A percentile compares a stretch with the other conserved stretches of the same genome.
Conservation (phyloP, 2,113 vertebrate genomes). For the Tetrao urogallus region DNA sequence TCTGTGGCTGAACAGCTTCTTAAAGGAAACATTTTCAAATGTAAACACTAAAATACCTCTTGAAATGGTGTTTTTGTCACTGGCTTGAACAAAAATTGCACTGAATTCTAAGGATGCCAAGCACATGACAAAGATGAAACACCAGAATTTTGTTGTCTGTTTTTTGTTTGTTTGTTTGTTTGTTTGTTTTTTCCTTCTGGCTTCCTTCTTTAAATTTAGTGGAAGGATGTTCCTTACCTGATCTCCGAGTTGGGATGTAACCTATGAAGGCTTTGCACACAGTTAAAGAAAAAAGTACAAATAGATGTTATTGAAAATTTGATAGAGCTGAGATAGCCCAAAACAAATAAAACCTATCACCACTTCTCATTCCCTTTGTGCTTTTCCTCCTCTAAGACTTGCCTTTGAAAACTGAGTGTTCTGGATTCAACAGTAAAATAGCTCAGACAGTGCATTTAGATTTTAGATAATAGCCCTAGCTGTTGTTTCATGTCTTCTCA, state of each 20-base stretch:
- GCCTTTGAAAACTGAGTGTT: not conserved
- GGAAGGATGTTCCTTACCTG: not conserved
- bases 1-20: not conserved
- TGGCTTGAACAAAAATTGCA: not conserved
- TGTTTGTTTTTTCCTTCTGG: not conserved
- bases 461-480: not conserved
- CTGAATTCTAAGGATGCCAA: not conserved
- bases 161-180: not conserved
- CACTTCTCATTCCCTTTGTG: not conserved
- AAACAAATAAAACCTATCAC: not conserved
- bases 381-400: not conserved
- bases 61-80: not conserved
- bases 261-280: not conserved
- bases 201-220: not conserved
- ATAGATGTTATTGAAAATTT: not conserved
- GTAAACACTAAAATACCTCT: not conserved
- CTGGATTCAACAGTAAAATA: not conserved
- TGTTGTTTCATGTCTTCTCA: not conserved
- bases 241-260: not conserved
- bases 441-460: not conserved
- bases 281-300: not conserved
- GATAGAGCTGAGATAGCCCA: not conserved
- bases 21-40: not conserved
- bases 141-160: not conserved
- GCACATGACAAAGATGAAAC: not conserved